Conservation (phyloP, 2,797 vertebrate genomes). For the Discoglossus pictus region DNA sequence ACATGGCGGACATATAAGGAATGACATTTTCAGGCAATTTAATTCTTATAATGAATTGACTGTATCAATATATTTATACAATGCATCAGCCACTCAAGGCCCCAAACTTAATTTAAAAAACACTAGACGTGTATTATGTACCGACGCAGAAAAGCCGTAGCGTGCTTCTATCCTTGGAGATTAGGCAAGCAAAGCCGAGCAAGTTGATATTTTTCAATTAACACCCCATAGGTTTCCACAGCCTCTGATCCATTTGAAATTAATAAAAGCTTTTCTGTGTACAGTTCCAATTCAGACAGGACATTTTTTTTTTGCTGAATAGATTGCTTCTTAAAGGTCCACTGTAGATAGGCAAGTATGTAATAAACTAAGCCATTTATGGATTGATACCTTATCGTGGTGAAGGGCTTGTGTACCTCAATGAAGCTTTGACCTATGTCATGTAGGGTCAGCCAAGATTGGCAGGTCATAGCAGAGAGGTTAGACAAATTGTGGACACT, state of each 20-base stretch:
- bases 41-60: conserved; percentile 47
- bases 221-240: conserved; percentile 52
- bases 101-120: conserved; percentile 53
- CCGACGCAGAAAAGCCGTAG: conserved; percentile 47
- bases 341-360: too few species aligned
- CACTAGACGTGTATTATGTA: conserved; percentile 42
- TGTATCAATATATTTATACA: conserved; percentile 49
- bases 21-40: conserved; percentile 40
- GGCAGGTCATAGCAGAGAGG: too few species aligned
- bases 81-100: conserved; percentile 43
- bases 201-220: conserved; percentile 62
- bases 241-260: conserved; percentile 53
- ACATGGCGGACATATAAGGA: conserved; percentile 35
- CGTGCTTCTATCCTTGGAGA: conserved; percentile 56
- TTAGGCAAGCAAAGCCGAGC: conserved; percentile 49
- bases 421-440: too few species aligned
- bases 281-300: conserved; percentile 49
- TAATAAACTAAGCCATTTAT: too few species aligned
- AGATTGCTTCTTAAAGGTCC: conserved; percentile 27
- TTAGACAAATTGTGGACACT: too few species aligned
- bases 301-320: conserved; percentile 29
- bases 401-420: too few species aligned
- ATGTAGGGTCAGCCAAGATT: too few species aligned
- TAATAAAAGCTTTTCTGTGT: conserved; percentile 51
- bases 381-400: too few species aligned